These are phyloP conservation scores for Acleris sparsana DNA, from an alignment of 2,888 invertebrate genomes.

Conservation along the genomic window DNA sequence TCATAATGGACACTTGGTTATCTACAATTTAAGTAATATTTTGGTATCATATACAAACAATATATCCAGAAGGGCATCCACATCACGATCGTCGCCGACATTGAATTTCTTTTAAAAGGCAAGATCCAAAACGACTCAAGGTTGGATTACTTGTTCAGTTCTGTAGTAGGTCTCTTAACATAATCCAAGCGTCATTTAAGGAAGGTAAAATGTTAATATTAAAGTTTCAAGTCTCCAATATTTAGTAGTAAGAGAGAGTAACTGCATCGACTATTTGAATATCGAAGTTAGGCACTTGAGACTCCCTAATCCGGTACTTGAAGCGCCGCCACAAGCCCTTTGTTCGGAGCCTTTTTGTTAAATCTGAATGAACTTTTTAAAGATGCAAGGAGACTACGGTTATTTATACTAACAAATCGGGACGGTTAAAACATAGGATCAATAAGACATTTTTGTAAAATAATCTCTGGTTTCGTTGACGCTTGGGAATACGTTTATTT, in stretches of 20 bases:
- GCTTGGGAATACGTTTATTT: too few relatives aligned
- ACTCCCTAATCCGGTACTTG: slow-evolving; percentile 25
- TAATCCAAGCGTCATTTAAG: slow-evolving; percentile 12
- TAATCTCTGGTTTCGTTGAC: too few relatives aligned
- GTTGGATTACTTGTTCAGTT: slow-evolving; percentile 24
- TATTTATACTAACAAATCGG: too few relatives aligned
- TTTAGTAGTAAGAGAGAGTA: not conserved
- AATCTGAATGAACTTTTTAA: slow-evolving; percentile 3
- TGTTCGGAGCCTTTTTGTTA: slow-evolving; percentile 19
- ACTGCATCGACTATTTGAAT: slow-evolving; percentile 11
- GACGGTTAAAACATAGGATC: too few relatives aligned
- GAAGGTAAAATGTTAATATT: slow-evolving; percentile 12
- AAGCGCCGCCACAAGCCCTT: slow-evolving; percentile 4
- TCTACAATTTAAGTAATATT: slow-evolving; percentile 17
- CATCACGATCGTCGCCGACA: slow-evolving; percentile 29
- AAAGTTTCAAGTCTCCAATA: slow-evolving; percentile 9
- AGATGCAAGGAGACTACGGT: not conserved
- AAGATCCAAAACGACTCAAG: slow-evolving; percentile 34
- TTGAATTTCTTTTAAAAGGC: slow-evolving; percentile 39
- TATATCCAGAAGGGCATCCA: slow-evolving; percentile 24
- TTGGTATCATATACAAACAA: slow-evolving; percentile 31
- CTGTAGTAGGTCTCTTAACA: slow-evolving; percentile 1
- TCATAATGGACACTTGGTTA: slow-evolving; percentile 18
- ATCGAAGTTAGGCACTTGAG: slow-evolving; percentile 20
- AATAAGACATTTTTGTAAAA: too few relatives aligned